A percentile compares a stretch with the other conserved stretches of the same genome.
Evolutionary conservation across 1,140 invertebrate species (phyloP).

Genomic region (Apis dorsata): DNA sequence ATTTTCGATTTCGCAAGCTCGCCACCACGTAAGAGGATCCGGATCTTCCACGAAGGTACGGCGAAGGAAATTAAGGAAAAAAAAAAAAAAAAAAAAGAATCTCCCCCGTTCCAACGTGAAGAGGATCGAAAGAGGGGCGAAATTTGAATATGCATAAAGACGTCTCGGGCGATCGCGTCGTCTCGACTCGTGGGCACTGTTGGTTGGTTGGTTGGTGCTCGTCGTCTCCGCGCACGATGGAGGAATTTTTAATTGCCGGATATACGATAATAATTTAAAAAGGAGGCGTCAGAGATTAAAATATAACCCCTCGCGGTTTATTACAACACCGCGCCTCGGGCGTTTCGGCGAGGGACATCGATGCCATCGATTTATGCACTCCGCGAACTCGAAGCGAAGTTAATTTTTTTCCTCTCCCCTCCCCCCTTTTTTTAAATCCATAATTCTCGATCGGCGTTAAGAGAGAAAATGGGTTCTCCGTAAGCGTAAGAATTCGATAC

Average conservation of each 20-base stretch:
- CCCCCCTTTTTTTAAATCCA: not conserved
- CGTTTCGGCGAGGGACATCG: slow-evolving; percentile 11
- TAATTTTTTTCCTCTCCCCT: not conserved
- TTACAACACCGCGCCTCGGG: slow-evolving; percentile 15
- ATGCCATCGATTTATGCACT: slow-evolving; percentile 19
- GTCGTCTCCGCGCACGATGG: not conserved
- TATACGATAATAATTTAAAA: slow-evolving; percentile 39
- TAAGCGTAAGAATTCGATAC: too few species aligned
- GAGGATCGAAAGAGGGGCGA: not conserved
- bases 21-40: slow-evolving; percentile 8
- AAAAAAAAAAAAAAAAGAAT: slow-evolving; percentile 28
- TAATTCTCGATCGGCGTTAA: not conserved
- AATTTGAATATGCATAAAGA: slow-evolving; percentile 43
- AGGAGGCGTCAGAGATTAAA: slow-evolving; percentile 31
- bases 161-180: slow-evolving; percentile 2
- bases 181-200: too few species aligned
- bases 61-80: slow-evolving; percentile 36
- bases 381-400: not conserved
- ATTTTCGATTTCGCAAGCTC: slow-evolving; percentile 55
- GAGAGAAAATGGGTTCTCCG: not conserved
- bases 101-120: not conserved
- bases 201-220: too few species aligned
- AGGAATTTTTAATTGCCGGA: slow-evolving; percentile 42
- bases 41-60: slow-evolving; percentile 33
- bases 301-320: slow-evolving; percentile 42